Base-by-base conservation (phyloP, 2,888 invertebrate genomes). In the Drosophila multiciliata region DNA sequence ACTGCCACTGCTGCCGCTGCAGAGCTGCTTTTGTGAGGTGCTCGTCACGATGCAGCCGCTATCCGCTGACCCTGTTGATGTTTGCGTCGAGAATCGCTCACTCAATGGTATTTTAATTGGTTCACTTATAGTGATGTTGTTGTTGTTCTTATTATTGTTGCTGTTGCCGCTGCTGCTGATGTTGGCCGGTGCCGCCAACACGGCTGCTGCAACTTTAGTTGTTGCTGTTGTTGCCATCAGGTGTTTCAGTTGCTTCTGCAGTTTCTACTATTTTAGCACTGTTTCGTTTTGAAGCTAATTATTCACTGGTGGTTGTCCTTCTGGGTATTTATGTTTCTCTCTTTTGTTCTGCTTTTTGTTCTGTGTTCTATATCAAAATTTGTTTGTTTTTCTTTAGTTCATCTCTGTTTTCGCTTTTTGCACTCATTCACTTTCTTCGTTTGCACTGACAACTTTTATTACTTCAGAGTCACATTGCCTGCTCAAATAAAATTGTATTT, bases 41-140 rank as follows among this genome's bases (percentile, higher is more conserved):
- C 82, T 80, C 54, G 79, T 80, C 53, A 85, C 80, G 55, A 91
- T 82, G 64, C 90, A 88, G 9, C 92, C 92, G 81, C 92, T 92
- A 75, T 92, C 92, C 20, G 92, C 92, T 17, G 92, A 92, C 20
- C 92, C 91, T 29, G 90, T 92, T 17, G 91, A 91, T 17, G 92
- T 84, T 79, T 92, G 92, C n/a, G 91, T 90, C 36, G 91, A 85
- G 78, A 92, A 92, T n/a, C 90, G 83, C 68, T 91, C 92, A 75
- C 81, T 91, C 66, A 92, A 52, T 38, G 92, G 92, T 65, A 92
- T 92, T 72, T 88, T 91, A 71, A 92, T 92, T 38, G 92, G 92
- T 65, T 88, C 85, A 75, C 90, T 91, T 59, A 75, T 86, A 35
- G 77, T 78, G 73, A 66, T 83, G 70, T 60, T 82, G 75, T 53